phyloP scores from a whole-genome alignment of 2,888 invertebrate species.

The Rhogogaster chlorosoma region DNA sequence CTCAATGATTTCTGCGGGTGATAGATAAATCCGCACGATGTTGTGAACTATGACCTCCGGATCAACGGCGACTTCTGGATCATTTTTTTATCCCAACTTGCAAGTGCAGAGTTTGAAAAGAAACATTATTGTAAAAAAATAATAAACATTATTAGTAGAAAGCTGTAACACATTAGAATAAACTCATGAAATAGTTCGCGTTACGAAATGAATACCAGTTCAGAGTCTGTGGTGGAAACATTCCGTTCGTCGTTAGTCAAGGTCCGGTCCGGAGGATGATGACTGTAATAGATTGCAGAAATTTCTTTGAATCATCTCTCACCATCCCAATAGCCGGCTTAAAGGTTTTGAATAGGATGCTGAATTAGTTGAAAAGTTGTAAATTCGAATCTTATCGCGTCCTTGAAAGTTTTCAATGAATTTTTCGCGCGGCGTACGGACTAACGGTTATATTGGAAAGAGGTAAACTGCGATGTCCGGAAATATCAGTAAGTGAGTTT shows the following conservation, averaged over 20 bases:
- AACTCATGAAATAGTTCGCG: neutral
- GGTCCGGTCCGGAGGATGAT: neutral
- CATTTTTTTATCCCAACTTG: constrained; percentile 83
- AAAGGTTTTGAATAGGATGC: neutral
- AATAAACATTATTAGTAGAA: neutral
- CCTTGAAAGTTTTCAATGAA: neutral
- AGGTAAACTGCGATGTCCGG: neutral
- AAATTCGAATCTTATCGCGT: neutral
- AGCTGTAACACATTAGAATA: neutral
- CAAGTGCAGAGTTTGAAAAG: constrained; percentile 79
- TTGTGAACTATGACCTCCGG: constrained; percentile 81
- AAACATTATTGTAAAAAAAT: neutral
- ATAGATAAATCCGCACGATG: constrained; percentile 83
- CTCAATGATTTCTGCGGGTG: constrained; percentile 82
- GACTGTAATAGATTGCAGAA: neutral
- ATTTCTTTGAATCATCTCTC: neutral
- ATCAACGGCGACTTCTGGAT: constrained; percentile 83
- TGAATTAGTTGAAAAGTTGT: neutral
- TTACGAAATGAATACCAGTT: neutral
- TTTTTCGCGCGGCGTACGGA: neutral
- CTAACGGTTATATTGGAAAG: neutral
- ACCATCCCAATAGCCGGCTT: neutral
- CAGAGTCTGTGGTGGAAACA: neutral
- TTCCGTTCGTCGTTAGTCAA: neutral
- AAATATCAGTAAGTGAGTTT: neutral